Evolutionary conservation across 2,888 invertebrate genomes (phyloP).

Genomic region (Ophion ventricosus): DNA sequence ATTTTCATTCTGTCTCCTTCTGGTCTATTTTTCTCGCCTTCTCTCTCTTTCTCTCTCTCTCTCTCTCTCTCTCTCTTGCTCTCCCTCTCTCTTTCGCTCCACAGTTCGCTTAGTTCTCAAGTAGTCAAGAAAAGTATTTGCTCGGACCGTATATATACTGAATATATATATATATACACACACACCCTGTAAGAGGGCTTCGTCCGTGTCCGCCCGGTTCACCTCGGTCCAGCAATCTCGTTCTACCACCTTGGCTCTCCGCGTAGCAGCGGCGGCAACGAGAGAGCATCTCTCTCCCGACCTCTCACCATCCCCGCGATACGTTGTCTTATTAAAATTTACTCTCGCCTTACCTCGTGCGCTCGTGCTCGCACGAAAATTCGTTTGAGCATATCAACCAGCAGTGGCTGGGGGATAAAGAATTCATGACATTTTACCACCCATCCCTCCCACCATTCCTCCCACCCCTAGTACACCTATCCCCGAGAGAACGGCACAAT

Average conservation of each 20-base stretch:
- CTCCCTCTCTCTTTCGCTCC: constrained; percentile 18
- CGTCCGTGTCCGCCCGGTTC: constrained; percentile 58
- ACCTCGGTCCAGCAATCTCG: constrained; percentile 65
- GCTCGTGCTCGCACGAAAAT: constrained; percentile 55
- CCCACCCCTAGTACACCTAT: not conserved
- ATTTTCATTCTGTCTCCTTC: constrained; percentile 51
- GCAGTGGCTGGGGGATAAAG: constrained; percentile 41
- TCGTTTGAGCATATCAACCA: constrained; percentile 59
- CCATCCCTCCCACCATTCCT: not conserved
- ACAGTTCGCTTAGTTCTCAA: constrained; percentile 62
- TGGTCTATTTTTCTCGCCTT: constrained; percentile 6
- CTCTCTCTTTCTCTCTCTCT: constrained; percentile 21
- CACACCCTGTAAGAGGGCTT: constrained; percentile 53
- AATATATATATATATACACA: not conserved
- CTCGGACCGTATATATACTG: constrained; percentile 60
- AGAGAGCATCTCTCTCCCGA: constrained; percentile 53
- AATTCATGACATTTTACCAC: constrained; percentile 56
- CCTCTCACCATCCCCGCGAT: constrained; percentile 50
- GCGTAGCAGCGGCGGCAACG: constrained; percentile 22
- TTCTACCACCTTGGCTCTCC: constrained; percentile 60
- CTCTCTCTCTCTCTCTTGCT: constrained; percentile 22
- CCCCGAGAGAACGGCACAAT: constrained; percentile 22
- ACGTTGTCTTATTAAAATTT: constrained; percentile 66
- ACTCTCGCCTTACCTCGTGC: constrained; percentile 58
- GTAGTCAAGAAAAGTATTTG: constrained; percentile 69